A percentile compares a stretch with the other conserved stretches of the same genome.
Evolutionary conservation across 2,797 vertebrate species (phyloP).

Genomic region (Acanthiza pusilla): DNA sequence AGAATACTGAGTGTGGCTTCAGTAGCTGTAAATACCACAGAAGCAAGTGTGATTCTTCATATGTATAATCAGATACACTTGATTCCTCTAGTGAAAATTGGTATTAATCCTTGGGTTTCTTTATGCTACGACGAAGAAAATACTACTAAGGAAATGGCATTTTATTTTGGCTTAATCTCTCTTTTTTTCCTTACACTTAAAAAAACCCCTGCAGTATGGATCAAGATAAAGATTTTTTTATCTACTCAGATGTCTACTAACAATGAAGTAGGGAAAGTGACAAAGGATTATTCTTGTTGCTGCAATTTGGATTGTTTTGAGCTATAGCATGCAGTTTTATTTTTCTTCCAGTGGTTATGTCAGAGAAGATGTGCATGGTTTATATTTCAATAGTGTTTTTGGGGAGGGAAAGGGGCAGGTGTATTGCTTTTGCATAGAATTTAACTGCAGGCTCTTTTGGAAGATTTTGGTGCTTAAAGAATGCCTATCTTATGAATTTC

Average conservation of each 20-base stretch:
- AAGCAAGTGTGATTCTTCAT: neutral
- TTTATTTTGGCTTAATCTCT: neutral
- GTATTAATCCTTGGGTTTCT: neutral
- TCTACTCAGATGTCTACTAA: neutral
- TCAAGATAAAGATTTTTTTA: conserved; percentile 3
- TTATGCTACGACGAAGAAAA: neutral
- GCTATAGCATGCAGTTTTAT: neutral
- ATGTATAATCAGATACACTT: neutral
- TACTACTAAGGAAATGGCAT: neutral
- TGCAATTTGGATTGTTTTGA: neutral
- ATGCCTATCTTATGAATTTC: neutral
- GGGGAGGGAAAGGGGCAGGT: neutral
- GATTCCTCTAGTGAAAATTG: neutral
- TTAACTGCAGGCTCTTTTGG: neutral
- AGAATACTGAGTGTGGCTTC: fast-evolving
- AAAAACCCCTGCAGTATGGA: neutral
- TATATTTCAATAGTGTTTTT: neutral
- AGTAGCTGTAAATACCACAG: neutral
- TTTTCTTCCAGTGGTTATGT: neutral
- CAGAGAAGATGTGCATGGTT: neutral
- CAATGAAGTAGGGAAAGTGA: neutral
- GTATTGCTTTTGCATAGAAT: neutral
- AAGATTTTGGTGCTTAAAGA: neutral
- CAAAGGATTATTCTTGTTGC: neutral
- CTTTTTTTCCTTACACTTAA: neutral